phyloP scores from a whole-genome alignment of 2,113 vertebrate genomes.

The Stigmatopora argus region DNA sequence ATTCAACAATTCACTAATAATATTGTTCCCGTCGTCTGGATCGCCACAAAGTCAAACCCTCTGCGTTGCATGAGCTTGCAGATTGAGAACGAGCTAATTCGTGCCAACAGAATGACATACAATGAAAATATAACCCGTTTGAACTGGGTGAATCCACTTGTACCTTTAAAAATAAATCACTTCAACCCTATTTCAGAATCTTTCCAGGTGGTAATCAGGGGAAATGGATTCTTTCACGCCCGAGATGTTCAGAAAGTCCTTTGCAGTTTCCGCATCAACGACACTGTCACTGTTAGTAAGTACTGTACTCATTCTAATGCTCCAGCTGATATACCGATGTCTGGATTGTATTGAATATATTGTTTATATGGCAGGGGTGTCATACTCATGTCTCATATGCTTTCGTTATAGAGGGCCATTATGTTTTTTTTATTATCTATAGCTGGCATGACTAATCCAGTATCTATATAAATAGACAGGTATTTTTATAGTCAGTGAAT shows the following conservation, averaged over 20 bases:
- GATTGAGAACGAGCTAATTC: neutral
- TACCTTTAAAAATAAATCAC: neutral
- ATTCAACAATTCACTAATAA: neutral
- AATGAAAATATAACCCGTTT: neutral
- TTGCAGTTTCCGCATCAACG: constrained; percentile 96
- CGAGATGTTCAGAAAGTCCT: constrained; percentile 87
- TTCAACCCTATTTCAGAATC: constrained; percentile 72
- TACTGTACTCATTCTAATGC: constrained; percentile 36
- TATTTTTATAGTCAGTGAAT: too few species aligned
- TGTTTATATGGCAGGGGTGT: too few species aligned
- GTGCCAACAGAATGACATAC: neutral
- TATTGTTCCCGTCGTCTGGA: constrained; percentile 3
- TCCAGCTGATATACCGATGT: neutral
- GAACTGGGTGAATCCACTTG: neutral
- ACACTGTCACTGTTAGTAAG: constrained; percentile 89
- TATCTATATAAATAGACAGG: too few species aligned
- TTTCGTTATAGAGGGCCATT: too few species aligned
- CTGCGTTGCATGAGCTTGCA: neutral
- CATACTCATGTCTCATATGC: too few species aligned
- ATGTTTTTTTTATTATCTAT: too few species aligned
- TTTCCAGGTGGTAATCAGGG: constrained; percentile 90
- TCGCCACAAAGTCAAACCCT: neutral
- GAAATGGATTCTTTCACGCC: constrained; percentile 89
- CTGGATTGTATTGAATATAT: neutral
- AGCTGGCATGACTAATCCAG: too few species aligned